These are phyloP conservation scores for Leptinotarsa undecemlineata DNA, from an alignment of 1,140 invertebrate genomes.

Conservation along the genomic window DNA sequence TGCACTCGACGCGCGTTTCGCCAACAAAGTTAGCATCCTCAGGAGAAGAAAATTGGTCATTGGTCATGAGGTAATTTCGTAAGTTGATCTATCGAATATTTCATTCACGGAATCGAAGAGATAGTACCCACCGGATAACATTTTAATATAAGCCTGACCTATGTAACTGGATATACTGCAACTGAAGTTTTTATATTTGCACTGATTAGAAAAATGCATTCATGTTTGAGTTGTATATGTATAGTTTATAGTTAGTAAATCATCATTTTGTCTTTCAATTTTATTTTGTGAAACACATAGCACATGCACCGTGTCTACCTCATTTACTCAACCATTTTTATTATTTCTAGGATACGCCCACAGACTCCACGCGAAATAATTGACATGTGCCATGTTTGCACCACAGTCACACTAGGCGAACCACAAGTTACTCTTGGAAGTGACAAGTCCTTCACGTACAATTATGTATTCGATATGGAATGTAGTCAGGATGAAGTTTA, in stretches of 20 bases:
- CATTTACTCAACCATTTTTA: constrained; percentile 8
- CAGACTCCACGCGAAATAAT: constrained; percentile 90
- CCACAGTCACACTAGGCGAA: constrained; percentile 81
- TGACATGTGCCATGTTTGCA: constrained; percentile 94
- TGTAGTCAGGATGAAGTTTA: constrained; percentile 78
- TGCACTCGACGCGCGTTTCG: too few species aligned
- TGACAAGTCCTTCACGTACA: constrained; percentile 96
- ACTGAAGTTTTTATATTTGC: too few species aligned
- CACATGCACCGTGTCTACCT: not conserved
- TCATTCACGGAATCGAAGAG: too few species aligned
- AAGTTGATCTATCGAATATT: too few species aligned
- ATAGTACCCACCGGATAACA: too few species aligned
- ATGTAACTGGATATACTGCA: too few species aligned
- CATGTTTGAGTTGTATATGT: too few species aligned
- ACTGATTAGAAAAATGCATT: too few species aligned
- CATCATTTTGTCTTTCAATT: not conserved
- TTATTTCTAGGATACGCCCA: constrained; percentile 82
- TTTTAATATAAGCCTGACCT: too few species aligned
- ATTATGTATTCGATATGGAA: constrained; percentile 88
- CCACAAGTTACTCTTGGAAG: constrained; percentile 91
- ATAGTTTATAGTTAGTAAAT: not conserved
- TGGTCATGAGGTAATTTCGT: too few species aligned
- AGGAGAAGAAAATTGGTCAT: too few species aligned
- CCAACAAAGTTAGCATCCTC: too few species aligned
- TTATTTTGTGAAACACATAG: not conserved